Conservation (phyloP, 2,888 invertebrate species). For the Xanthorhoe designata region DNA sequence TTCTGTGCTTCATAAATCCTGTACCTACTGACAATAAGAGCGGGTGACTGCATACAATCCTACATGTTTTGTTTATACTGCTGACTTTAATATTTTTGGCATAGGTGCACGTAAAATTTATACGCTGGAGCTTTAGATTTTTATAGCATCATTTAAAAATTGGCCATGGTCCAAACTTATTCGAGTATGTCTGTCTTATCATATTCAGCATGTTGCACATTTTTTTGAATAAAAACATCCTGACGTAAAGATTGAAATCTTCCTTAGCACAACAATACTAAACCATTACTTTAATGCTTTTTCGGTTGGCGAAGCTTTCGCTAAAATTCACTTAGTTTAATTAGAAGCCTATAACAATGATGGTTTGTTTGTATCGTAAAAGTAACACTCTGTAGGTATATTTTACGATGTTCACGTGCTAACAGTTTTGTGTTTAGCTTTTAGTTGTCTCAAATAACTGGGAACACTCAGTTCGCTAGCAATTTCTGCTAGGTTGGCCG, state of each 20-base stretch:
- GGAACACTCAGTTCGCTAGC: constrained; percentile 65
- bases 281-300: constrained; percentile 33
- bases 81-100: constrained; percentile 68
- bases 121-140: constrained; percentile 74
- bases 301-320: constrained; percentile 19
- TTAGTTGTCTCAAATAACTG: constrained; percentile 59
- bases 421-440: constrained; percentile 67
- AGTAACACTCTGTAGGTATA: constrained; percentile 65
- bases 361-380: constrained; percentile 49
- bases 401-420: constrained; percentile 73
- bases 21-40: constrained; percentile 12
- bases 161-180: constrained; percentile 73
- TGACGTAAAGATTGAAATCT: constrained; percentile 15
- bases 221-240: constrained; percentile 29
- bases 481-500: constrained; percentile 51
- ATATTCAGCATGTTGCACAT: constrained; percentile 68
- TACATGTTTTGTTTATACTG: constrained; percentile 62
- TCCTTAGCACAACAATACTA: constrained; percentile 20
- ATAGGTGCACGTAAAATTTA: constrained; percentile 64
- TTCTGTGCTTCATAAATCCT: constrained; percentile 25
- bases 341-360: constrained; percentile 39
- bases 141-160: constrained; percentile 75
- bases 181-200: constrained; percentile 64
- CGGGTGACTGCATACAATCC: no score
- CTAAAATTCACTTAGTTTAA: constrained; percentile 42